A percentile compares a stretch with the other conserved stretches of the same genome.
These are phyloP conservation scores for Malaclemys terrapin DNA, from an alignment of 2,113 vertebrate species.

Conservation along the genomic window DNA sequence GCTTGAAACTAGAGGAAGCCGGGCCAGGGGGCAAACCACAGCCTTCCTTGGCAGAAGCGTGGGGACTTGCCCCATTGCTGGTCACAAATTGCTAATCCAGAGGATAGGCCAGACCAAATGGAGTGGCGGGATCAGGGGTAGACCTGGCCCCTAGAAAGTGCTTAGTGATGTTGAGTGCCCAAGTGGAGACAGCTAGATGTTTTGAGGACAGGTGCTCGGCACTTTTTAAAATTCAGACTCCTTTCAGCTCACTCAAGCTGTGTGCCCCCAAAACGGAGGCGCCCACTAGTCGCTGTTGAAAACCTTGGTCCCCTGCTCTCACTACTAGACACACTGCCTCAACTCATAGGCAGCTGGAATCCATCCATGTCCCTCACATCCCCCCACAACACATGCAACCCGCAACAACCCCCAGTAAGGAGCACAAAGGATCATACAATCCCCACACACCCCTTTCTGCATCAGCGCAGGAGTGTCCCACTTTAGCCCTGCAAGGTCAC, in stretches of 20 bases:
- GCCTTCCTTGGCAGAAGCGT: not conserved
- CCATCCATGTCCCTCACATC: not conserved
- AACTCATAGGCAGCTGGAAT: not conserved
- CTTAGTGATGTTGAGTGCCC: not conserved
- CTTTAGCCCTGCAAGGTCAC: not conserved
- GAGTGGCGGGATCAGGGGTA: not conserved
- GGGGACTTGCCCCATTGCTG: not conserved
- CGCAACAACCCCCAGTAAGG: not conserved
- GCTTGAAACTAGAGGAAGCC: not conserved
- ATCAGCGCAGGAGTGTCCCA: accelerated
- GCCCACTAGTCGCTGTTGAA: not conserved
- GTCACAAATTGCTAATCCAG: not conserved
- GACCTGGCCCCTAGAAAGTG: not conserved
- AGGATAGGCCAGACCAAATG: not conserved
- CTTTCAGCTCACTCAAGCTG: not conserved
- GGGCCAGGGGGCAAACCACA: not conserved
- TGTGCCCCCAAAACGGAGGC: accelerated
- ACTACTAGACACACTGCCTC: accelerated
- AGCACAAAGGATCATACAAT: not conserved
- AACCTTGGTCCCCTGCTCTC: accelerated
- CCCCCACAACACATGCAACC: not conserved
- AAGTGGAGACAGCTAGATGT: not conserved
- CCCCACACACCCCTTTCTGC: not conserved
- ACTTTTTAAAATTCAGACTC: not conserved
- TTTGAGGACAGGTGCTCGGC: not conserved